A percentile compares a stretch with the other conserved stretches of the same genome.
phyloP scores from a whole-genome alignment of 2,113 vertebrate species.

The Dascyllus trimaculatus region DNA sequence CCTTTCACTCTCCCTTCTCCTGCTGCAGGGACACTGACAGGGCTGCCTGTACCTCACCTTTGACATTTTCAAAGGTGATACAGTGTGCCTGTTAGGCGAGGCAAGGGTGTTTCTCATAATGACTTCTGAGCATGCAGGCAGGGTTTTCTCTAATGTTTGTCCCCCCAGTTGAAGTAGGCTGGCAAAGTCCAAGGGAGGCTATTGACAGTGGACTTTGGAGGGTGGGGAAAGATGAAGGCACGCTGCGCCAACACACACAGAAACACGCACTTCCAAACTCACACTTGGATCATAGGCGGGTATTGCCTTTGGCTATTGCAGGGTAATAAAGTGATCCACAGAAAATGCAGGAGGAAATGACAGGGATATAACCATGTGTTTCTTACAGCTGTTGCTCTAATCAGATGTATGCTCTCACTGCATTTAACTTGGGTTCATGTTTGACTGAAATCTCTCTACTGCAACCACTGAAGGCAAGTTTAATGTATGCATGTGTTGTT shows the following conservation, averaged over 20 bases:
- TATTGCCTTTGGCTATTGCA: conserved; percentile 59
- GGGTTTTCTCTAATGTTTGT: conserved; percentile 36
- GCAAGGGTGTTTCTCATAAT: conserved; percentile 25
- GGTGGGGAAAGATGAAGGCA: conserved; percentile 44
- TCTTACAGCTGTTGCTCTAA: conserved; percentile 67
- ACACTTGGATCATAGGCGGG: conserved; percentile 54
- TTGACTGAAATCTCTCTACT: conserved; percentile 38
- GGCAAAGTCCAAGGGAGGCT: conserved; percentile 67
- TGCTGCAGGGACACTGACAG: conserved; percentile 2
- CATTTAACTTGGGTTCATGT: conserved; percentile 52
- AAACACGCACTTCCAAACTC: conserved; percentile 24
- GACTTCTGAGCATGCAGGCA: conserved; percentile 19
- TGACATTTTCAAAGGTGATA: conserved; percentile 5
- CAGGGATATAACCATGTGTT: conserved; percentile 56
- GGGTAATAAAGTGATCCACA: conserved; percentile 67
- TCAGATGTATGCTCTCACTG: conserved; percentile 41
- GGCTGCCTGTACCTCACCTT: conserved; percentile 19
- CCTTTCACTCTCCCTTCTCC: conserved; percentile 20
- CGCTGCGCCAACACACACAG: conserved; percentile 19
- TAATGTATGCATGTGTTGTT: conserved; percentile 31
- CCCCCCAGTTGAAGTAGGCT: conserved; percentile 25
- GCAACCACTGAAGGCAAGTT: background rate
- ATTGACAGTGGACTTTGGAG: conserved; percentile 72
- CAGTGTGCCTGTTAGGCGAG: conserved; percentile 10
- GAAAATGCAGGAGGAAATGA: conserved; percentile 69